Conservation (phyloP, 2,113 vertebrate genomes). For the Maccullochella peelii region DNA sequence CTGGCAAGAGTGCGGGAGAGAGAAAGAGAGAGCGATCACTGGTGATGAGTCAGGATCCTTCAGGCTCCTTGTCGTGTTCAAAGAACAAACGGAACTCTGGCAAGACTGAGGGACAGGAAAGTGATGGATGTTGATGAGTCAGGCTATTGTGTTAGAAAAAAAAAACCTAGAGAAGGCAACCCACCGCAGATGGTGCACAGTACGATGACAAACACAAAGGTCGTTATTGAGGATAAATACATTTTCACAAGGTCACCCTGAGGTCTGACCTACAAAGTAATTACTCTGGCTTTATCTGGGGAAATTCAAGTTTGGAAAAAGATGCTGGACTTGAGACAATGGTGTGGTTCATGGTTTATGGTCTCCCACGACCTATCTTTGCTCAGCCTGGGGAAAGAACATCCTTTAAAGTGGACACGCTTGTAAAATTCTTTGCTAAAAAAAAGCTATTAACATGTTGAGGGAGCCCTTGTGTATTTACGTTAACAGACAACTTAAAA, state of each 20-base stretch:
- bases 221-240: constrained; percentile 24
- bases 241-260: constrained; percentile 31
- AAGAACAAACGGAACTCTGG: constrained; percentile 19
- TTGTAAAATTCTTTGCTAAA: constrained; percentile 36
- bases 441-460: constrained; percentile 15
- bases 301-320: constrained; percentile 24
- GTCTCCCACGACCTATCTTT: constrained; percentile 29
- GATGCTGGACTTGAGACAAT: constrained; percentile 24
- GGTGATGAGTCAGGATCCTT: constrained; percentile 49
- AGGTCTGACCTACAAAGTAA: constrained; percentile 35
- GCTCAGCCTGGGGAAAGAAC: constrained; percentile 3
- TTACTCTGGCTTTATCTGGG: constrained; percentile 34
- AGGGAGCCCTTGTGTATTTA: constrained; percentile 43
- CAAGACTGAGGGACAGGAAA: constrained; percentile 6
- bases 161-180: constrained; percentile 23
- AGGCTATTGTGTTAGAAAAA: constrained; percentile 38
- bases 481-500: constrained; percentile 30
- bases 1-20: constrained; percentile 13
- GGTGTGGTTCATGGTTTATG: constrained; percentile 22
- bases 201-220: constrained; percentile 4
- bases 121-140: constrained; percentile 44
- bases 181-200: constrained; percentile 17
- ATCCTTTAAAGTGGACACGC: constrained; percentile 28
- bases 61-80: constrained; percentile 13
- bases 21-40: background rate